Evolutionary conservation across 2,888 invertebrate species (phyloP), one percentile per base, ranked within the genome.

Genomic region (Dynastes hyllus): DNA sequence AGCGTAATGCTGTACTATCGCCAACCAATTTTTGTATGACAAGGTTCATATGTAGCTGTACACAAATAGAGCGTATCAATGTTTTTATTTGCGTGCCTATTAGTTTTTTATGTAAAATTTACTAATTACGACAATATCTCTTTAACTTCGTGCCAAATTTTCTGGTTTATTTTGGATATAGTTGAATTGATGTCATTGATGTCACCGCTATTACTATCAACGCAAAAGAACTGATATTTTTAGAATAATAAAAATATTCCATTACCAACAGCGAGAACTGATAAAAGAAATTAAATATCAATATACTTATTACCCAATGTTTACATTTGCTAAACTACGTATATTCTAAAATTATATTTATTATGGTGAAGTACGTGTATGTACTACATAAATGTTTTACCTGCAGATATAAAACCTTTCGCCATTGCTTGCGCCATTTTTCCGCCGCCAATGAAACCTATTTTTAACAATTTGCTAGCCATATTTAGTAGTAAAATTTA

Each of bases 401-500:
- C 97, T 86, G 96, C 93, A 78, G 94, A 91, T 85, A 97, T 94
- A 84, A 98, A 95, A 81, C 97, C 97, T 88, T 95, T 95, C 8
- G 96, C 97, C 87, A 98, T 90, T 0, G 97, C 97, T 86, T 96
- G 96, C 0, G 97, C 98, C 93, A 98, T 94, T 87, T 95, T 95
- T 13, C 98, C 98, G 45, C 96, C 97, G 1, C 98, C 98, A 66
- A 98, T 92, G 87, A 98, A 97, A 2, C 98, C 98, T 84, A 98
- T 95, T 90, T 93, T 94, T 90, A 95, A 84, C 88, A 92, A 89
- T 80, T 89, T 91, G 58, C 85, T 83, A 61, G 85, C 82, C 88
- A 87, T 88, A 81, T 83, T 84, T 22, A 77, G 65, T 16, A 6
- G 1, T 65, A 65, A 8, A n/a, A 29, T n/a, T 50, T 40, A 55